phyloP scores from a whole-genome alignment of 2,888 invertebrate species.

The Catocala fraxini region DNA sequence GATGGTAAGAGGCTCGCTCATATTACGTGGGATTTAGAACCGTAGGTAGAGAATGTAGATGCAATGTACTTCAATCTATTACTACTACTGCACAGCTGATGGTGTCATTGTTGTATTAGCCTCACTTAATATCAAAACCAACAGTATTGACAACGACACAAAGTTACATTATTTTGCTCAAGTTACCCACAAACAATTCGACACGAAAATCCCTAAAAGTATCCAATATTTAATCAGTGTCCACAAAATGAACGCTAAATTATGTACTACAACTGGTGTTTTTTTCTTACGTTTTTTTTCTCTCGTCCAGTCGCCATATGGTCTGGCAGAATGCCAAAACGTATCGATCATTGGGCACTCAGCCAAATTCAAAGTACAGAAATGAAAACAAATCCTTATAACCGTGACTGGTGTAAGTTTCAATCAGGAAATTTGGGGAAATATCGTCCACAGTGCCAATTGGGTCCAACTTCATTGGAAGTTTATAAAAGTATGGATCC shows the following conservation, averaged over 20 bases:
- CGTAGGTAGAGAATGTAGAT: too few relatives aligned
- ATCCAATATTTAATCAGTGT: constrained; percentile 40
- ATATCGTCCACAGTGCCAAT: constrained; percentile 27
- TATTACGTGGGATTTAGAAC: too few relatives aligned
- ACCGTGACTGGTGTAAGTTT: constrained; percentile 40
- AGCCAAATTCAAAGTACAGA: constrained; percentile 73
- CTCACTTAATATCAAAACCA: too few relatives aligned
- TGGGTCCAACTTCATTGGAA: constrained; percentile 15
- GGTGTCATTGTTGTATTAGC: too few relatives aligned
- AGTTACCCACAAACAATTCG: not conserved
- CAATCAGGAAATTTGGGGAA: constrained; percentile 42
- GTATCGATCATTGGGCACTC: constrained; percentile 78
- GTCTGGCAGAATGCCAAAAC: constrained; percentile 72
- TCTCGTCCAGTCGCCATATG: constrained; percentile 66
- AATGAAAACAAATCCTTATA: constrained; percentile 70
- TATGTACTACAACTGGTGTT: constrained; percentile 56
- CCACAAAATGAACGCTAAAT: constrained; percentile 54
- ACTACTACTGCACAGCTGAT: too few relatives aligned
- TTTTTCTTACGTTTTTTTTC: constrained; percentile 52
- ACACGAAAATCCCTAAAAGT: constrained; percentile 11
- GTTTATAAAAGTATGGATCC: too few relatives aligned
- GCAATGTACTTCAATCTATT: too few relatives aligned
- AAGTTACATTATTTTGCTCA: not conserved
- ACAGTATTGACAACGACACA: not conserved
- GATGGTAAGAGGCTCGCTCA: too few relatives aligned